Conservation (phyloP, 1,140 invertebrate genomes). For the Vanessa tameamea region DNA sequence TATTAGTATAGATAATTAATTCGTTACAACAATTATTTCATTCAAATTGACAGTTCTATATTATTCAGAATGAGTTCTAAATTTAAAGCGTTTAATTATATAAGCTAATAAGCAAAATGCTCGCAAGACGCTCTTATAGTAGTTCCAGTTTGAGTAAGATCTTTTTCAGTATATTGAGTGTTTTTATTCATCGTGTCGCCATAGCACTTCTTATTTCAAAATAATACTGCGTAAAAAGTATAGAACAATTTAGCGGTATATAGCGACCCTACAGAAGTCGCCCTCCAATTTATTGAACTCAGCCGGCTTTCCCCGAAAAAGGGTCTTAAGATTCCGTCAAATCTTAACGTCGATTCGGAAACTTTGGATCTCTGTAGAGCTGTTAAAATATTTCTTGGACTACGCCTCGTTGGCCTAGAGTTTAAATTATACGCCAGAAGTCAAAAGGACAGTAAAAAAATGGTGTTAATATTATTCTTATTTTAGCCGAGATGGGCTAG, state of each 20-base stretch:
- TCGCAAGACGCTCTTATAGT: no score
- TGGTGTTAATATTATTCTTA: no score
- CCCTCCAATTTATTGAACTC: conserved; percentile 68
- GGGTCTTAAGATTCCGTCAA: conserved; percentile 62
- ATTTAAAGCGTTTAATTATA: no score
- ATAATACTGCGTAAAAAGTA: conserved; percentile 5
- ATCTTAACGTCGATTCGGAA: conserved; percentile 44
- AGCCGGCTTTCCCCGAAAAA: conserved; percentile 59
- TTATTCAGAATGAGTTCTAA: no score
- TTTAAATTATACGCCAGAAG: not conserved
- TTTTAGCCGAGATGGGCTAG: no score
- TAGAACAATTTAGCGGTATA: conserved; percentile 50
- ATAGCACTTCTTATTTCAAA: not conserved
- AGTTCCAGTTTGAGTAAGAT: no score
- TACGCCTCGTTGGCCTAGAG: not conserved
- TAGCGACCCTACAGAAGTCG: conserved; percentile 43
- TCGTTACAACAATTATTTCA: no score
- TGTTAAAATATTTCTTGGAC: conserved; percentile 14
- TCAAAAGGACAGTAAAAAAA: no score
- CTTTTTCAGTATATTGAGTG: not conserved
- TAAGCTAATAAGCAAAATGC: no score
- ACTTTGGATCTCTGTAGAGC: conserved; percentile 40
- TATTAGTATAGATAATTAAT: no score
- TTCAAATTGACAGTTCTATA: no score
- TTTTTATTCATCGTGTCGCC: not conserved